phyloP scores from a whole-genome alignment of 2,113 vertebrate species.

The Fregata magnificens region DNA sequence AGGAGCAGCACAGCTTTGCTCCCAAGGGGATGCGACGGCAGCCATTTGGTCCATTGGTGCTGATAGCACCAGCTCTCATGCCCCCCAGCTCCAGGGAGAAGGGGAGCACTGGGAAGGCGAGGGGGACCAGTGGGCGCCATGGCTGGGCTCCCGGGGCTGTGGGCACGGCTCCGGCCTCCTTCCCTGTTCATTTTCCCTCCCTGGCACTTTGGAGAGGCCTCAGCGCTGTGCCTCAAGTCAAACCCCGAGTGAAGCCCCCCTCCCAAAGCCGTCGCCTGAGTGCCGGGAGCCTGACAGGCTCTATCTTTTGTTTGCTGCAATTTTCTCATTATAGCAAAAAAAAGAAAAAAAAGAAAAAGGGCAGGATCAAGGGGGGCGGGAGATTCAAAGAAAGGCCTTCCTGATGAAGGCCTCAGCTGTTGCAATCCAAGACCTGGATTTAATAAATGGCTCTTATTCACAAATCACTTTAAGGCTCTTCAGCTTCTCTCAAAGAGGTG shows the following conservation, averaged over 20 bases:
- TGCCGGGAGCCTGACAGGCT: not conserved
- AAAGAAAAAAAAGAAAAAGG: conserved; percentile 27
- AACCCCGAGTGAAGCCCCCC: not conserved
- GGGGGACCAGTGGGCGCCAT: not conserved
- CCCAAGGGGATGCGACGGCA: not conserved
- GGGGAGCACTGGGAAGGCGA: not conserved
- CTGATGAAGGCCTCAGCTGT: conserved; percentile 62
- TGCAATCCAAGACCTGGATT: conserved; percentile 81
- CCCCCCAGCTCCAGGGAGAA: not conserved
- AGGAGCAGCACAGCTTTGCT: not conserved
- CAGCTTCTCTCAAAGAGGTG: conserved; percentile 83
- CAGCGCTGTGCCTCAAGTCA: not conserved
- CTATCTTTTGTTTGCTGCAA: conserved; percentile 25
- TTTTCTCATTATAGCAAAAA: conserved; percentile 50
- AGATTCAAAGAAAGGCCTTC: conserved; percentile 70
- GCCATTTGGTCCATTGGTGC: not conserved
- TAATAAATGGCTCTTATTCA: conserved; percentile 92
- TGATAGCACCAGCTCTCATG: not conserved
- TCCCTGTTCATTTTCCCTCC: not conserved
- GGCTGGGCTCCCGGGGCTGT: not conserved
- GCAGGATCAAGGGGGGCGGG: conserved; percentile 6
- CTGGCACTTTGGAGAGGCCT: not conserved
- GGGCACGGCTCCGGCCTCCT: not conserved
- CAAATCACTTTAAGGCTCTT: conserved; percentile 94
- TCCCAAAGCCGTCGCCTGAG: not conserved